Percentiles rank a stretch among this genome's conserved stretches.
These are phyloP conservation scores for Eumeta japonica DNA, from an alignment of 1,140 invertebrate genomes.

Conservation along the genomic window DNA sequence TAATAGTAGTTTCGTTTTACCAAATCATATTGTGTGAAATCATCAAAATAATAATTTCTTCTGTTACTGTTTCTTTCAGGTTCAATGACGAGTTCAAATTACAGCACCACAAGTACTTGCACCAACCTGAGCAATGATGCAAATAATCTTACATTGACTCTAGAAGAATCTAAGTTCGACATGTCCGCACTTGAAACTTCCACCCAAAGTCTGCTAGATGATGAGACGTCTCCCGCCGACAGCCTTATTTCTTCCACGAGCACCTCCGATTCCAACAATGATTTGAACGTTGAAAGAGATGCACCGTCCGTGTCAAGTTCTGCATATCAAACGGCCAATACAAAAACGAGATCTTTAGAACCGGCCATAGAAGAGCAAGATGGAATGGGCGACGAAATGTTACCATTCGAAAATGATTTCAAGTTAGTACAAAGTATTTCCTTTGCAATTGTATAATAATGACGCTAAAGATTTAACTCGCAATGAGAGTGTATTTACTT, in stretches of 20 bases:
- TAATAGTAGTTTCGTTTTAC: too few relatives aligned
- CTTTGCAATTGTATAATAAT: too few relatives aligned
- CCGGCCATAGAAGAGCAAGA: constrained; percentile 38
- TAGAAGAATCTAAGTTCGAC: constrained; percentile 76
- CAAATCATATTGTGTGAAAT: too few relatives aligned
- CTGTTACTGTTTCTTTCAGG: constrained; percentile 28
- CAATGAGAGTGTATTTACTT: too few relatives aligned
- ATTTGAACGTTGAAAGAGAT: constrained; percentile 50
- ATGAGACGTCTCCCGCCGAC: constrained; percentile 78
- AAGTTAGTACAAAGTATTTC: too few relatives aligned
- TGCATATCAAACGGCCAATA: constrained; percentile 54
- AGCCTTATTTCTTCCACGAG: constrained; percentile 72
- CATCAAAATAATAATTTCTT: too few relatives aligned
- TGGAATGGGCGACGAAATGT: constrained; percentile 37
- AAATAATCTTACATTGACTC: constrained; percentile 39
- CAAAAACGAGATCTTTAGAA: constrained; percentile 39
- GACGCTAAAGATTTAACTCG: too few relatives aligned
- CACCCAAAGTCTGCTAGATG: constrained; percentile 65
- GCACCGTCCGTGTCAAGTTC: constrained; percentile 41
- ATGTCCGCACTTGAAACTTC: constrained; percentile 70
- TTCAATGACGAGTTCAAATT: constrained; percentile 54
- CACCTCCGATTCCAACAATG: constrained; percentile 64
- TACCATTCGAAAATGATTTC: too few relatives aligned
- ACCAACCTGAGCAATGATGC: constrained; percentile 47
- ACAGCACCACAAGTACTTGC: constrained; percentile 49